Evolutionary conservation across 1,140 invertebrate genomes (phyloP).

Genomic region (Helicoverpa armigera): DNA sequence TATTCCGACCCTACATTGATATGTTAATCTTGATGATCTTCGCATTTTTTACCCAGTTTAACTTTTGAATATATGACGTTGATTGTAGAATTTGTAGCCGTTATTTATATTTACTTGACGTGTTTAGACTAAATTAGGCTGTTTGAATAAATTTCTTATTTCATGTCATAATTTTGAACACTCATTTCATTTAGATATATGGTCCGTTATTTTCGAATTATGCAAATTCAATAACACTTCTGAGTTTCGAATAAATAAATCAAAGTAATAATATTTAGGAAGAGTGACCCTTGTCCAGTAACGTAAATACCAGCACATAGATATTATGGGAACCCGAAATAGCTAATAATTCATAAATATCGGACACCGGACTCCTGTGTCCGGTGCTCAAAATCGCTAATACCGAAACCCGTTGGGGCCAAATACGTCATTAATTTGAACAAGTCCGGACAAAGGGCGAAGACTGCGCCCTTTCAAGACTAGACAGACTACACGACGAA

Average conservation of each 20-base stretch:
- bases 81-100: slow-evolving; percentile 36
- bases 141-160: slow-evolving; percentile 36
- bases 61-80: slow-evolving; percentile 10
- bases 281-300: slow-evolving; percentile 40
- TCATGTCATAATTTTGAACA: slow-evolving; percentile 35
- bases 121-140: slow-evolving; percentile 32
- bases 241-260: slow-evolving; percentile 18
- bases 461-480: slow-evolving; percentile 58
- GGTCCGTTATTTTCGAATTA: slow-evolving; percentile 30
- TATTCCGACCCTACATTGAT: slow-evolving; percentile 39
- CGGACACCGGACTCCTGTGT: slow-evolving; percentile 58
- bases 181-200: slow-evolving; percentile 20
- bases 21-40: slow-evolving; percentile 45
- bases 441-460: slow-evolving; percentile 59
- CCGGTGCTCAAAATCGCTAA: slow-evolving; percentile 53
- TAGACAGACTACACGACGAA: slow-evolving; percentile 57
- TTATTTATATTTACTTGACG: slow-evolving; percentile 26
- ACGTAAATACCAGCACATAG: slow-evolving; percentile 29
- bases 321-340: slow-evolving; percentile 62
- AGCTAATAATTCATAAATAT: slow-evolving; percentile 70
- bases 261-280: slow-evolving; percentile 39
- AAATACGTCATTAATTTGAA: slow-evolving; percentile 67
- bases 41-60: slow-evolving; percentile 27
- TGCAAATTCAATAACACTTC: slow-evolving; percentile 6
- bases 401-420: slow-evolving; percentile 61